Evolutionary conservation across 2,797 vertebrate genomes (phyloP), one percentile per base, ranked within the genome.

Genomic region (Sparus aurata): DNA sequence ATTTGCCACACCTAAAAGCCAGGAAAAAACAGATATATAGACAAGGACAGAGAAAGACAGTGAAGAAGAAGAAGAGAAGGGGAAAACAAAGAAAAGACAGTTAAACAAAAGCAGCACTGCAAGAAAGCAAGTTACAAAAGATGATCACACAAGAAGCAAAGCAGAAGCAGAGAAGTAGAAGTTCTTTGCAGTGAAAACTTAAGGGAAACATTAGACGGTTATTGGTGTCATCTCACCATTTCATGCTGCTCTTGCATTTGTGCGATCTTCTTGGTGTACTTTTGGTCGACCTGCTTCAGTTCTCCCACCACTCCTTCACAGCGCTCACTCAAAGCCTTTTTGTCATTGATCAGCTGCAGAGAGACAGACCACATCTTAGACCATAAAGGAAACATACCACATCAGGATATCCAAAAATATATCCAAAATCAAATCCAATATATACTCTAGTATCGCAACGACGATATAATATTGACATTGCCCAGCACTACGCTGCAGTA

Each of bases 161-260:
- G 77, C 71, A 57, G 66, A 64, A 69, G 75, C 55, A 66, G 69
- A 88, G 30, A 11, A 27, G 62, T 13, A 13, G 45, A 12, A n/a
- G 45, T 25, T 54, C 22, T 63, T 3, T 3, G 16, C 61, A 52
- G 3, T 13, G 66, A 45, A 46, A 66, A 45, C 22, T 15, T 47
- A 17, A 18, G 1, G 2, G 16, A 30, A 49, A 43, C 17, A 0
- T n/a, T 30, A 1, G 2, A 62, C 8, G 16, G 8, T 16, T 46
- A 7, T 15, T 18, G 20, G 27, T 25, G 45, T 12, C 12, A 0
- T 23, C 96, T 95, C 92, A 99, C 98, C 97, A 97, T 92, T 49
- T 98, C 94, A 0, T 99, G 97, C 83, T 99, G 98, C 92, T 97
- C 96, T 92, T 97, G 97, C 95, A 97, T 95, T 77, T 97, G 96